Base-by-base conservation (phyloP, 2,797 vertebrate genomes). In the Varecia variegata region DNA sequence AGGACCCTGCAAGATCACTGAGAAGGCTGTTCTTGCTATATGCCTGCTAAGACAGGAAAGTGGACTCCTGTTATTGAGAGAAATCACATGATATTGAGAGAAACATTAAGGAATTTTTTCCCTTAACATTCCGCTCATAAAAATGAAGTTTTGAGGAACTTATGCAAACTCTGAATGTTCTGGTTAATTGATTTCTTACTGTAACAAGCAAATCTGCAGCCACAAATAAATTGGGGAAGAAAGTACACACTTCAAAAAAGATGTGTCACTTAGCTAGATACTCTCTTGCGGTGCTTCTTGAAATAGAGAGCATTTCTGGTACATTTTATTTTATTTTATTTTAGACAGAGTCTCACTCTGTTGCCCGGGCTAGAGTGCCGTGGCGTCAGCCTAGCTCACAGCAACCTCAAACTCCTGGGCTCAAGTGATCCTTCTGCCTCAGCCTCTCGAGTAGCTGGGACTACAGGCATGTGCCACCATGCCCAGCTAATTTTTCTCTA, bases 61-160 rank as follows among this genome's bases (percentile, higher is more conserved):
- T 15, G 50, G 17, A 45, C 3, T 45, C 45, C 23, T 35, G 30
- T 21, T 83, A 90, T 80, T 83, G 70, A 95, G 65, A 89, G 27
- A 88, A 52, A 60, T 67, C 0, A 15, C 15, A 20, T 32, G 54
- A n/a, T 79, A 89, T 81, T 89, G 21, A 87, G 27, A 93, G 76
- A 95, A 94, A 81, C 70, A 60, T 50, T 60, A 60, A 65, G 15
- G 12, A 45, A 18, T 74, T 90, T 83, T 50, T 67, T 9, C 8
- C 0, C 12, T 58, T 30, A 65, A 88, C 6, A 65, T 77, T 87
- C n/a, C 65, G 58, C 3, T 91, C 15, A 32, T 84, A 87, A 90
- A 65, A 60, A 73, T 20, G 38, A 88, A 87, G 20, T 71, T 82
- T 81, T 60, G 90, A 80, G 92, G 70, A 92, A 93, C 62, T 88